Evolutionary conservation across 2,888 invertebrate genomes (phyloP), one percentile per base, ranked within the genome.

Genomic region (Dasypolia templi): DNA sequence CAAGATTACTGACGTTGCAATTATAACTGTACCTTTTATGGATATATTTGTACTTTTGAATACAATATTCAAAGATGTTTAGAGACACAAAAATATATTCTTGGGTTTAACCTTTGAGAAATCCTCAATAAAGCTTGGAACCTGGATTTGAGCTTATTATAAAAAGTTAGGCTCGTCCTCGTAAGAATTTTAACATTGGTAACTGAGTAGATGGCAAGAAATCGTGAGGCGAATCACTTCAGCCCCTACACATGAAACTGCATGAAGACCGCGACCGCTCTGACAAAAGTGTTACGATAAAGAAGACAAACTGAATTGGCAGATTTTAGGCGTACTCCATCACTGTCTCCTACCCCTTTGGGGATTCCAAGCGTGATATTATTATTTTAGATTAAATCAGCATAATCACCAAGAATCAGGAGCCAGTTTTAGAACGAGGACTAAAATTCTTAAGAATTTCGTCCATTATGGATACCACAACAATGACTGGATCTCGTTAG

Each of bases 401-500:
- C 7, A 26, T n/a, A 69, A n/a, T 22, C 59, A 39, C 22, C 64
- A 46, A 66, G 53, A 71, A 71, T 64, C 55, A n/a, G 39, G 7
- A 61, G 22, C 14, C 12, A 42, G 56, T 66, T 65, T 59, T 61
- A 35, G 6, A 56, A 51, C 12, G 19, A 79, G 51, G 56, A 53
- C 59, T 44, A 59, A 77, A 75, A 51, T 69, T 75, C 75, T 32
- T 12, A 75, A 79, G 63, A 76, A 78, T 55, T 29, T 42, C 49
- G 39, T 42, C 78, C 82, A 86, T 86, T 88, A 87, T 72, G 85
- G 87, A 91, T 88, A 77, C 88, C 87, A 71, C 64, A 86, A 83
- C 82, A 87, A 91, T 90, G 90, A 89, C 66, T 81, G 68, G 65
- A 42, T 64, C 67, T 74, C 59, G 85, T 91, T 90, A 91, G 89